Evolutionary conservation across 2,113 vertebrate species (phyloP), one percentile per base, ranked within the genome.

Genomic region (Petrocephalus microphthalmus): DNA sequence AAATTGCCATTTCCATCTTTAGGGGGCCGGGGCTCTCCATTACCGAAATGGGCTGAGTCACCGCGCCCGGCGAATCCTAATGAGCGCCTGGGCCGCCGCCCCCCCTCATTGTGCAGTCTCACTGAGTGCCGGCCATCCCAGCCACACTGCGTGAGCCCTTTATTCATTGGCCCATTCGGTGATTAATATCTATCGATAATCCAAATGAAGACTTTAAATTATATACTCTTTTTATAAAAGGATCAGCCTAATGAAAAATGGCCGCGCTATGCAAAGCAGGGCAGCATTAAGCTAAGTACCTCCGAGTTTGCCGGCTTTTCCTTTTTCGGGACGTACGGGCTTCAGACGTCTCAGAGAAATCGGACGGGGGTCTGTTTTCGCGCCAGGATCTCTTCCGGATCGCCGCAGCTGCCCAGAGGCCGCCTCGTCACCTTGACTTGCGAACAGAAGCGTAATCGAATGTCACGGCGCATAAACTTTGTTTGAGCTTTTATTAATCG

Each of bases 41-140:
- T 96, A 96, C 93, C 91, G 94, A 94, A 94, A 95, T 95, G 94
- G 95, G 94, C 95, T 95, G 95, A 96, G 94, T 96, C 95, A 96
- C 95, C 87, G 90, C 94, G 90, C 94, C 88, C 88, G 92, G 89
- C 91, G 94, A 95, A 96, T 95, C 91, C 93, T 95, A 95, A 95
- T 95, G 93, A 95, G 94, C 3, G 90, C 87, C 89, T 86, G 54
- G 22, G 49, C 60, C 29, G 33, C 42, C 33, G 67, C 87, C 15
- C 78, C 83, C 42, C 47, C 45, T 64, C 45, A 52, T 60, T 88
- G 10, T 81, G 19, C 90, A 60, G 67, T 87, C 51, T 91, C 90
- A 84, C 85, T 84, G 88, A 91, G 87, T 90, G 89, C 89, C 90
- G 45, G 51, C 84, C 91, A 93, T 92, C 92, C 94, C 91, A 92